phyloP scores from a whole-genome alignment of 2,888 invertebrate genomes.

The Charanyca ferruginea region DNA sequence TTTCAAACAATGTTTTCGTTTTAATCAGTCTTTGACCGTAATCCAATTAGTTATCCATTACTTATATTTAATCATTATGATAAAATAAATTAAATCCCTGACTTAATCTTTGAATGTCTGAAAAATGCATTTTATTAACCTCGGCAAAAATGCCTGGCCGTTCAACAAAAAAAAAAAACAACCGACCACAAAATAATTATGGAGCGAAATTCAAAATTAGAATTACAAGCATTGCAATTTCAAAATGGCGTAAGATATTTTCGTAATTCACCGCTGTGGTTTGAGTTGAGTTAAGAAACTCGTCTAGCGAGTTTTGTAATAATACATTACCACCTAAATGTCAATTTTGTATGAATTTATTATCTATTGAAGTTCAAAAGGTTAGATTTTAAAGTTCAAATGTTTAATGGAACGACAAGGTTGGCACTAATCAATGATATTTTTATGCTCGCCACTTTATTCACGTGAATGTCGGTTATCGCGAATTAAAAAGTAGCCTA shows the following conservation, averaged over 20 bases:
- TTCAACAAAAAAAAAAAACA: background rate
- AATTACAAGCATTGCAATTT: conserved; percentile 14
- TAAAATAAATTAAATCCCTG: background rate
- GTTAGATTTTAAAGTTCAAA: conserved; percentile 35
- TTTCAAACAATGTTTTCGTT: background rate
- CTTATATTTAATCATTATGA: background rate
- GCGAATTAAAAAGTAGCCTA: too few species aligned
- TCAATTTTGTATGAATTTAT: conserved; percentile 30
- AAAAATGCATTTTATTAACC: too few species aligned
- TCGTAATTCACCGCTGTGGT: conserved; percentile 24
- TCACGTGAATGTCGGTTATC: too few species aligned
- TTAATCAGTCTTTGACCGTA: background rate
- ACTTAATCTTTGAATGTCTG: background rate
- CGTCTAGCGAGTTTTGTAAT: conserved; percentile 52
- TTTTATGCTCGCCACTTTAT: too few species aligned
- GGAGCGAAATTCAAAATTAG: conserved; percentile 12
- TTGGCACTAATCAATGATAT: background rate
- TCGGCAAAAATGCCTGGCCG: too few species aligned
- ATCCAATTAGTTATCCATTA: too few species aligned
- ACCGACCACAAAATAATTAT: background rate
- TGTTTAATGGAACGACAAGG: background rate
- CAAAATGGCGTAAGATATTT: conserved; percentile 37
- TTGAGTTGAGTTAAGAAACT: conserved; percentile 43
- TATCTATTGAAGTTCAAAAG: conserved; percentile 32
- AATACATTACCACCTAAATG: conserved; percentile 43